Percentiles rank a stretch among this genome's conserved stretches.
phyloP scores from a whole-genome alignment of 2,888 invertebrate species.

The Aspidapion aeneum region DNA sequence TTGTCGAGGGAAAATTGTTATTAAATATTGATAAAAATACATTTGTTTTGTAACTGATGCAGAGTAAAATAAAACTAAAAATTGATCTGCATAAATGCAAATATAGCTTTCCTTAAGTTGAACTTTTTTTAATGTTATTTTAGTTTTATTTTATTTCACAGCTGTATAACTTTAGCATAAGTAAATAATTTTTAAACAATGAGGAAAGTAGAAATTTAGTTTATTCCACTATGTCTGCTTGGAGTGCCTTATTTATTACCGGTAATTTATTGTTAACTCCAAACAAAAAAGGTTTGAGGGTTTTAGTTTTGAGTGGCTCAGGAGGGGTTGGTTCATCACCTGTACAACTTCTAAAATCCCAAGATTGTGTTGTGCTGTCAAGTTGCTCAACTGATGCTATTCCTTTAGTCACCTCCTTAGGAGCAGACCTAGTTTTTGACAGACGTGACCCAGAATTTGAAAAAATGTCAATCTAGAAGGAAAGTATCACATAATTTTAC shows the following conservation, averaged over 20 bases:
- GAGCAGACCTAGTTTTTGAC: slow-evolving; percentile 71
- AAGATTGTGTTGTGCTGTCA: slow-evolving; percentile 67
- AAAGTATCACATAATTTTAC: slow-evolving; percentile 74
- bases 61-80: no score
- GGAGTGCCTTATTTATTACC: slow-evolving; percentile 71
- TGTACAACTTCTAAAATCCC: slow-evolving; percentile 77
- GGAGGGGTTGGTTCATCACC: slow-evolving; percentile 91
- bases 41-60: no score
- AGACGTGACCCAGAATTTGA: slow-evolving; percentile 64
- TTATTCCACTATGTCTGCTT: slow-evolving; percentile 84
- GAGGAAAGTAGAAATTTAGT: slow-evolving; percentile 76
- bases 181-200: no score
- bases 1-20: no score
- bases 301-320: slow-evolving; percentile 82
- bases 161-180: no score
- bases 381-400: slow-evolving; percentile 73
- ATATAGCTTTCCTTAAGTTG: no score
- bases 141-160: no score
- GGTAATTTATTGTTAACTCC: slow-evolving; percentile 54
- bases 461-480: slow-evolving; percentile 57
- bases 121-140: no score
- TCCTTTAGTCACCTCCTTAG: slow-evolving; percentile 59
- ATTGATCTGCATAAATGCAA: no score
- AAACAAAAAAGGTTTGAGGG: slow-evolving; percentile 51
- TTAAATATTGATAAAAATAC: no score